phyloP scores from a whole-genome alignment of 2,113 vertebrate species.

The Fregata magnificens region DNA sequence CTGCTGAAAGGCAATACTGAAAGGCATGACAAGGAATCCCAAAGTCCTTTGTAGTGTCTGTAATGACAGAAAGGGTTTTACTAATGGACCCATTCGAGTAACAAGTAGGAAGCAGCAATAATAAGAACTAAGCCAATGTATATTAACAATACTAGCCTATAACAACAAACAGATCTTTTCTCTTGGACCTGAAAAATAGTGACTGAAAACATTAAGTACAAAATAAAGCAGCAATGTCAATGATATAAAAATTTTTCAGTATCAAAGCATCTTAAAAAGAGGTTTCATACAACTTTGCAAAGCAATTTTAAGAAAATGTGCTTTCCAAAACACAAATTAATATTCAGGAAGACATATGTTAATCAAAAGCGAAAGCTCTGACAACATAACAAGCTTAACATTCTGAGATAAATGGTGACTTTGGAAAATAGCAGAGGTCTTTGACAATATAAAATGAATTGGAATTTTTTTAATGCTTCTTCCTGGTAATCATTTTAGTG shows the following conservation, averaged over 20 bases:
- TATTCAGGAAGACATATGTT: neutral
- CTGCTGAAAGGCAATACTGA: neutral
- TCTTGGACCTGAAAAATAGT: neutral
- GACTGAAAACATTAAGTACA: neutral
- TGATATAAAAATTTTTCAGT: neutral
- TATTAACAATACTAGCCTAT: neutral
- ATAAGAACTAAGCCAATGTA: neutral
- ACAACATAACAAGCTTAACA: constrained; percentile 22
- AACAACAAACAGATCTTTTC: neutral
- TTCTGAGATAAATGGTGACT: constrained; percentile 22
- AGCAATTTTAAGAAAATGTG: neutral
- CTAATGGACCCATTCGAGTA: neutral
- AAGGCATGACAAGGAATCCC: neutral
- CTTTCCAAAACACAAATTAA: constrained; percentile 5
- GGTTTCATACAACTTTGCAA: neutral
- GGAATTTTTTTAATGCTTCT: neutral
- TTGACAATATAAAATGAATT: constrained; percentile 9
- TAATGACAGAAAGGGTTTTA: neutral
- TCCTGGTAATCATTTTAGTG: constrained; percentile 3
- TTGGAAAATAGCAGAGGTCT: neutral
- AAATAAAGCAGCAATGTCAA: neutral
- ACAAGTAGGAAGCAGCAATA: neutral
- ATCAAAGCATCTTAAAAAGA: neutral
- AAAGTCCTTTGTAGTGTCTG: neutral
- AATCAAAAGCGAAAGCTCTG: constrained; percentile 38